Base-by-base conservation (phyloP, 92 coral and sea anemone species). In the Phymanthus crucifer region DNA sequence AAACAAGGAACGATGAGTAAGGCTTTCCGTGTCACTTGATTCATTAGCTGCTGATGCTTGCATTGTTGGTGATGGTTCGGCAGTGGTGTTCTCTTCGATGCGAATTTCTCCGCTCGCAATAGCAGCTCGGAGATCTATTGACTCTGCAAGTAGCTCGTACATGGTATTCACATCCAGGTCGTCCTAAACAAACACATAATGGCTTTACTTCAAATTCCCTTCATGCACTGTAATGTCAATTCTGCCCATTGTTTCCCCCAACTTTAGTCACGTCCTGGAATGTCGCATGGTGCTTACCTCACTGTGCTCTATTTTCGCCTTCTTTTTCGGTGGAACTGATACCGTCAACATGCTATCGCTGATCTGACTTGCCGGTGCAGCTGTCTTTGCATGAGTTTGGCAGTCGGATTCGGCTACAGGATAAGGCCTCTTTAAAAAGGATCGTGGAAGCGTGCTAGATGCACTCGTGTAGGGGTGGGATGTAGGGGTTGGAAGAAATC, bases 71-170 rank as follows among this genome's bases (percentile, higher is more conserved):
- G 34, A 31, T 31, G 57, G n/a, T 1, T 16, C 17, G 2, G 26
- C 32, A 4, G 6, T 17, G 1, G 69, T 31, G 1, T 50, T 50
- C 40, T 75, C 66, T 52, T 57, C 69, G 31, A 75, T 21, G 23
- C 69, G 79, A 29, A 77, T 65, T 21, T 77, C 81, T 34, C 81
- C 81, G 27, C 71, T 18, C 12, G 33, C 54, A 29, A 58, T 12
- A 0, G 81, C 81, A 34, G 52, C 47, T 58, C 35, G 46, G n/a
- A 77, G 50, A 37, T 77, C 81, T 61, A n/a, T 45, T 18, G 81
- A 66, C 64, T 77, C 81, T 9, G 72, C 71, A 17, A 77, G 81
- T 37, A 77, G 40, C 81, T 11, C 40, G n/a, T 66, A 58, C 81
- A 77, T 77, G 37, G 31, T 6, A 29, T 18, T 7, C 27, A 77